These are phyloP conservation scores for Galerucella calmariensis DNA, from an alignment of 2,888 invertebrate species.

Conservation along the genomic window DNA sequence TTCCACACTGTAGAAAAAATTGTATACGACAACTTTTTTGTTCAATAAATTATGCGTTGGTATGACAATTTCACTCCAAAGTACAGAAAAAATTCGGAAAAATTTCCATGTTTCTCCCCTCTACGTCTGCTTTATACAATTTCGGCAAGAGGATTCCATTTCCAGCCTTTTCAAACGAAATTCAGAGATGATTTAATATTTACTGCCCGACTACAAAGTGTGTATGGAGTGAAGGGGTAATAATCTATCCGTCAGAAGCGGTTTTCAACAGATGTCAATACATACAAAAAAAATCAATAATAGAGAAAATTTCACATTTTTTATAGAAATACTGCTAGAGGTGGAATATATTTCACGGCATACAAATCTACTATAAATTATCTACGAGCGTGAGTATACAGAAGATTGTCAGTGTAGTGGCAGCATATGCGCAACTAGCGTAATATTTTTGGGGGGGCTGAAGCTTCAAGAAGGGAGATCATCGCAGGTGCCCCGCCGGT, in stretches of 20 bases:
- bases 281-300: not conserved
- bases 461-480: too few relatives aligned
- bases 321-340: not conserved
- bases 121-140: not conserved
- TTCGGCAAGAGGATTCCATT: constrained; percentile 16
- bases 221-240: constrained; percentile 12
- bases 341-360: too few relatives aligned
- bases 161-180: constrained; percentile 18
- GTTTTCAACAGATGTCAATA: not conserved
- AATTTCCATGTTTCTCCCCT: constrained; percentile 3
- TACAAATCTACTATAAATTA: too few relatives aligned
- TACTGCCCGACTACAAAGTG: constrained; percentile 7
- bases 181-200: constrained; percentile 13
- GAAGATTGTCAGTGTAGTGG: not conserved
- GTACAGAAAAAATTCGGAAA: not conserved
- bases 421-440: not conserved
- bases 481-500: too few relatives aligned
- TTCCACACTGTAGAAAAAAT: too few relatives aligned
- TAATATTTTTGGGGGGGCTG: too few relatives aligned
- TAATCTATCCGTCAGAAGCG: constrained; percentile 4
- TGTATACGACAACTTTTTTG: not conserved
- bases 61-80: not conserved
- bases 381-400: too few relatives aligned
- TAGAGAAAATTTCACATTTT: not conserved
- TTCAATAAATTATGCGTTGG: not conserved